phyloP scores from a whole-genome alignment of 1,140 invertebrate genomes.

The Cepaea nemoralis region DNA sequence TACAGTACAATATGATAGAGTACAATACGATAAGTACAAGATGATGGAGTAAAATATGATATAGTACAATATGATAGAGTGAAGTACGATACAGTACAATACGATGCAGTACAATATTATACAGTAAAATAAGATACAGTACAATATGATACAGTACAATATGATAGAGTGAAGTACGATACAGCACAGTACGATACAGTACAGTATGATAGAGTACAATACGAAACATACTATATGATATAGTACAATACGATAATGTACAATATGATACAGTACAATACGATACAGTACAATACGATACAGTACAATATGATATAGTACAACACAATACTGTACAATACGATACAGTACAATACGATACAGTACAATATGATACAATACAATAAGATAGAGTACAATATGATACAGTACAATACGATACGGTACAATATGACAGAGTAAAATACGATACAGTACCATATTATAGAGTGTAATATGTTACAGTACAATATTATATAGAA shows the following conservation, averaged over 20 bases:
- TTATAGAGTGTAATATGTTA: background rate
- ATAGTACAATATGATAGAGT: background rate
- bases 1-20: constrained; percentile 10
- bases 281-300: background rate
- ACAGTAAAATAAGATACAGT: constrained; percentile 4
- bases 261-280: background rate
- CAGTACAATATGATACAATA: no score
- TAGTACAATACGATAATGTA: background rate
- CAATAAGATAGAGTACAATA: no score
- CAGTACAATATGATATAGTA: background rate
- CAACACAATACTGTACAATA: background rate
- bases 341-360: background rate
- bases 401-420: background rate
- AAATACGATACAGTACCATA: background rate
- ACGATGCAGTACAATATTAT: background rate
- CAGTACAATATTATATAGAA: no score
- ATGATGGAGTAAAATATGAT: background rate
- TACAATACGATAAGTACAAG: background rate
- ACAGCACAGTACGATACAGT: background rate
- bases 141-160: background rate
- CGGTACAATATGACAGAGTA: background rate
- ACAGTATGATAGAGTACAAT: background rate
- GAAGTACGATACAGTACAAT: background rate
- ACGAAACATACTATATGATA: no score
- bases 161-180: constrained; percentile 7